Percentiles rank a stretch among this genome's conserved stretches.
Evolutionary conservation across 2,113 vertebrate species (phyloP).

Genomic region (Tachysurus vachellii): DNA sequence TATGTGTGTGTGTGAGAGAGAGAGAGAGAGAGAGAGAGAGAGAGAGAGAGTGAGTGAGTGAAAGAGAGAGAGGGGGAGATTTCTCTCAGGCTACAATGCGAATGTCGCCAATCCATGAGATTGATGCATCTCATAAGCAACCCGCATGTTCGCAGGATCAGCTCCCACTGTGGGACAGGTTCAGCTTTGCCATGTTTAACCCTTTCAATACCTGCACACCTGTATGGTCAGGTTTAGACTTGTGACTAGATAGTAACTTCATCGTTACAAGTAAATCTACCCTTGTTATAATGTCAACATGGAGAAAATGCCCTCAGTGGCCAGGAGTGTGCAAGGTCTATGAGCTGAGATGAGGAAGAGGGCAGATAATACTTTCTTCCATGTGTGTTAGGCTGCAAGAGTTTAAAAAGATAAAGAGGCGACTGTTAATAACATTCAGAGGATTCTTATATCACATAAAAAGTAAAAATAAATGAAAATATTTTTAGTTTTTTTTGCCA

Average conservation of each 20-base stretch:
- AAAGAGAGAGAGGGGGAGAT: neutral
- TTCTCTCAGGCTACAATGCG: slow-evolving; percentile 1
- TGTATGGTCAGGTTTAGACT: neutral
- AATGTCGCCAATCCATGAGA: slow-evolving; percentile 39
- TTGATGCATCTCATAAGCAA: slow-evolving; percentile 51
- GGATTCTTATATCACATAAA: neutral
- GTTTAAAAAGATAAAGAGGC: neutral
- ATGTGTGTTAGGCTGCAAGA: neutral
- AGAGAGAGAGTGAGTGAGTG: too few relatives aligned
- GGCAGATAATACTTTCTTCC: neutral
- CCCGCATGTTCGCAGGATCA: slow-evolving; percentile 14
- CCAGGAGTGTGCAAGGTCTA: neutral
- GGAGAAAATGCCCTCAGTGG: neutral
- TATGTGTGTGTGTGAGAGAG: neutral
- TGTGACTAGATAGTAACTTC: neutral
- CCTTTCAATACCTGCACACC: neutral
- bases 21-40: neutral
- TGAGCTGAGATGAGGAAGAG: neutral
- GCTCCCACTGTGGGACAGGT: slow-evolving; percentile 13
- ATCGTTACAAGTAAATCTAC: neutral
- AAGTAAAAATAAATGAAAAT: neutral
- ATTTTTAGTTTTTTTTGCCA: neutral
- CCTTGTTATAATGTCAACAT: neutral
- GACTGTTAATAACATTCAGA: neutral
- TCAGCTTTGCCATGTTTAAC: slow-evolving; percentile 1